A percentile compares a stretch with the other conserved stretches of the same genome.
These are phyloP conservation scores for Thalpophila matura DNA, from an alignment of 2,888 invertebrate genomes.

Conservation along the genomic window DNA sequence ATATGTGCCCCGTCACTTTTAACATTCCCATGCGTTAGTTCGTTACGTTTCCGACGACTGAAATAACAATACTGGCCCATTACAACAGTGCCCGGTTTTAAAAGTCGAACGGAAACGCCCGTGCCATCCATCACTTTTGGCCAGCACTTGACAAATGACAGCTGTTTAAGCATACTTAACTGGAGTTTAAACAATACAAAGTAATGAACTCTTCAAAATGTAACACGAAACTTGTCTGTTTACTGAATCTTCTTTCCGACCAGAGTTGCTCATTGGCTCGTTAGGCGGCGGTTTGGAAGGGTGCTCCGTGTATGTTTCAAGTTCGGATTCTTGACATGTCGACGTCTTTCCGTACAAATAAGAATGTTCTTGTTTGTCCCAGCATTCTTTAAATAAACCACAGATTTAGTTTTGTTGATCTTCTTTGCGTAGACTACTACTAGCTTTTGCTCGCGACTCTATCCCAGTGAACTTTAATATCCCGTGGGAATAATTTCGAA, in stretches of 20 bases:
- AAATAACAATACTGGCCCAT: slow-evolving; percentile 86
- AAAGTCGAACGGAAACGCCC: slow-evolving; percentile 78
- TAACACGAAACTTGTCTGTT: slow-evolving; percentile 62
- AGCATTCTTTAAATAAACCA: slow-evolving; percentile 29
- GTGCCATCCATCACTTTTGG: slow-evolving; percentile 83
- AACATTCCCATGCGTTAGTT: slow-evolving; percentile 85
- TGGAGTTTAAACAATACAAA: slow-evolving; percentile 68
- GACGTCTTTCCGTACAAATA: slow-evolving; percentile 49
- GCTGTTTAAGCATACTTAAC: slow-evolving; percentile 70
- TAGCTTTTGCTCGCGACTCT: too few relatives aligned
- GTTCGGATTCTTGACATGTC: slow-evolving; percentile 42
- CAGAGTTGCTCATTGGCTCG: slow-evolving; percentile 49
- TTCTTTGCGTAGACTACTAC: slow-evolving; percentile 32
- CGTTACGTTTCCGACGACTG: slow-evolving; percentile 86
- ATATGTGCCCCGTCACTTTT: slow-evolving; percentile 84
- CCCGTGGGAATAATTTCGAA: too few relatives aligned
- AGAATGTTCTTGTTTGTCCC: slow-evolving; percentile 42
- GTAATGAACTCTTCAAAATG: slow-evolving; percentile 70
- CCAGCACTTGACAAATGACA: slow-evolving; percentile 76
- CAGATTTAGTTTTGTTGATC: slow-evolving; percentile 23
- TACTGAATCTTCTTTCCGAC: slow-evolving; percentile 41
- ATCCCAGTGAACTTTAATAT: too few relatives aligned
- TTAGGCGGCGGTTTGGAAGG: slow-evolving; percentile 43
- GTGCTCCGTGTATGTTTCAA: slow-evolving; percentile 41
- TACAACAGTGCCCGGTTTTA: slow-evolving; percentile 72